Base-by-base conservation (phyloP, 2,797 vertebrate genomes). In the Microctenopoma steveboyesi region DNA sequence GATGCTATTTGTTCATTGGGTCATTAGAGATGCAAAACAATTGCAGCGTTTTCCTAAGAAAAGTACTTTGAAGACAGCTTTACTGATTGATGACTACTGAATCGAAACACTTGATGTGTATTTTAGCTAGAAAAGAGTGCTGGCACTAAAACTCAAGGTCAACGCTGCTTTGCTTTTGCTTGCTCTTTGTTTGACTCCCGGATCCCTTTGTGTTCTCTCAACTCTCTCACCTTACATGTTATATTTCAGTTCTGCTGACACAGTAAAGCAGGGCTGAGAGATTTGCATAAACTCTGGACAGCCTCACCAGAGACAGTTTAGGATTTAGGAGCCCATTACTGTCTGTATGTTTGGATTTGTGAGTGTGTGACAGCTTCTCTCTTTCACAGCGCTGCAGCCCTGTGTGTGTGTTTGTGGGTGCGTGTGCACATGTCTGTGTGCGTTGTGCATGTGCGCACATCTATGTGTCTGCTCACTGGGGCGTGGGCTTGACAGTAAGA, bases 241-340 rank as follows among this genome's bases (percentile, higher is more conserved):
- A 30, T 56, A 27, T 68, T 57, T 57, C 58, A 49, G 15, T 70
- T 13, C 8, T 63, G 72, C 75, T 81, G 77, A 83, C 85, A 64
- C 45, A 58, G 67, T 55, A 57, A 59, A 76, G 71, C 71, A 58
- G 59, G 56, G 40, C 75, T 78, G 55, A 60, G 60, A 46, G 66
- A 67, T 70, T 61, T 71, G 60, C 76, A 78, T 74, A 69, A 82
- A 78, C 61, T 69, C 43, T 65, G 65, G 63, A 63, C 61, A 66
- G 51, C 35, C 22, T 85, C 69, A 56, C 45, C 30, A 12, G 50
- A 60, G 66, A 56, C 39, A 11, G 57, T 61, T 48, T 14, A 18
- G 63, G 66, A 57, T 18, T 33, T 30, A 70, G 37, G 72, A 53
- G 37, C 22, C 56, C 37, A 28, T 69, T 28, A 33, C 33, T 64